Conservation (phyloP, 2,888 invertebrate species). For the Drosophila sordidula region DNA sequence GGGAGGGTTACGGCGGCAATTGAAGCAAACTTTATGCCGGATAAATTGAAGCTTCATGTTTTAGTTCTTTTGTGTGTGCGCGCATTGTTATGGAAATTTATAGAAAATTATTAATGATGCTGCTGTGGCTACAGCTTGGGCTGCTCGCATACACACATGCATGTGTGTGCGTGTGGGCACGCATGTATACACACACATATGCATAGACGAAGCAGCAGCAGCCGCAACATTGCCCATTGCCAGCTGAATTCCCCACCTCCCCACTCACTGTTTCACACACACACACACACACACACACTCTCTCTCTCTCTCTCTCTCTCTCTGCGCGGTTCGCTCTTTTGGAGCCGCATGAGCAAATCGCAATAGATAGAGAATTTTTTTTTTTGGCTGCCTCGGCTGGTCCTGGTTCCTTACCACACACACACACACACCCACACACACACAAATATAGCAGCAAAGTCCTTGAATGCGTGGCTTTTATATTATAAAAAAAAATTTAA, state of each 20-base stretch:
- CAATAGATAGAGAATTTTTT: slow-evolving; percentile 84
- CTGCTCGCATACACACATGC: slow-evolving; percentile 9
- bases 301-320: slow-evolving; percentile 22
- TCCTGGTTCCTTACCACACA: slow-evolving; percentile 64
- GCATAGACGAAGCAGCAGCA: slow-evolving; percentile 37
- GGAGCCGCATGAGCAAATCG: slow-evolving; percentile 81
- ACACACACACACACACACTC: slow-evolving; percentile 24
- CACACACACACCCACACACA: slow-evolving; percentile 10
- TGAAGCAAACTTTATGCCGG: slow-evolving; percentile 6
- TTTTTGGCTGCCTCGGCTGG: slow-evolving; percentile 60
- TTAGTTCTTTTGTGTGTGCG: not conserved
- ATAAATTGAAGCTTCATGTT: slow-evolving; percentile 9
- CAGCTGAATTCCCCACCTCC: slow-evolving; percentile 17
- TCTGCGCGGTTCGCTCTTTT: slow-evolving; percentile 73
- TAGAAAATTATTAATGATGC: slow-evolving; percentile 40
- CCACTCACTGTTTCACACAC: slow-evolving; percentile 17
- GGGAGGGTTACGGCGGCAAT: no score
- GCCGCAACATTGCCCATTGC: slow-evolving; percentile 47
- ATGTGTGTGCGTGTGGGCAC: slow-evolving; percentile 29
- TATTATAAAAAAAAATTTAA: not conserved
- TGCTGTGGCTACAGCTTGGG: slow-evolving; percentile 22
- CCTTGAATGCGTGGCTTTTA: slow-evolving; percentile 52
- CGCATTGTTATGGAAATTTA: slow-evolving; percentile 17
- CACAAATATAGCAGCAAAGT: slow-evolving; percentile 28
- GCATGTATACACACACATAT: slow-evolving; percentile 8